Conservation (phyloP, 2,113 vertebrate genomes). For the Phrynosoma platyrhinos region DNA sequence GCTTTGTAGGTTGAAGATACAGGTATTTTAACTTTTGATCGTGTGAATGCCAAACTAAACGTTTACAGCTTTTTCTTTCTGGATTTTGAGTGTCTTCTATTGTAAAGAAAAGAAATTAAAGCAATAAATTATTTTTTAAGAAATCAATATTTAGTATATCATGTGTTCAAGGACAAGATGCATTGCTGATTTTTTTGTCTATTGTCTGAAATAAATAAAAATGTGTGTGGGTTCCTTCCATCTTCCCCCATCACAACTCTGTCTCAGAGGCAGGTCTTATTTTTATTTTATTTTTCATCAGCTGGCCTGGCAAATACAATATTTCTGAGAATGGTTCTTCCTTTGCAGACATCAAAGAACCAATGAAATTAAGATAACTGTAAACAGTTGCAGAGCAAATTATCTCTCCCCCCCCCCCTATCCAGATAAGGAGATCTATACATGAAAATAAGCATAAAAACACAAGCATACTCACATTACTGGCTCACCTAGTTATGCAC, state of each 20-base stretch:
- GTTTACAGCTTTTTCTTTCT: constrained; percentile 99
- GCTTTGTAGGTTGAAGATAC: constrained; percentile 85
- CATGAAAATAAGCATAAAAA: not conserved
- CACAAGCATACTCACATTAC: not conserved
- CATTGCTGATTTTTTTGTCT: constrained; percentile 89
- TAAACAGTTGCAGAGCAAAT: constrained; percentile 55
- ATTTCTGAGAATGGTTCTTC: constrained; percentile 73
- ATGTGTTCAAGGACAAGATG: constrained; percentile 93
- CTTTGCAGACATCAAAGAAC: constrained; percentile 74
- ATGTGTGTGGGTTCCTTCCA: constrained; percentile 49
- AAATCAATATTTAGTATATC: constrained; percentile 96
- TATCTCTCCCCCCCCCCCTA: too few relatives aligned
- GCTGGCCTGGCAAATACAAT: constrained; percentile 75
- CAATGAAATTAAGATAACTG: constrained; percentile 70
- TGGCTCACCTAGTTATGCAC: not conserved
- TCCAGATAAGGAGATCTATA: not conserved
- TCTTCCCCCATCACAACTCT: constrained; percentile 59
- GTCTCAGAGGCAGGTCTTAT: constrained; percentile 52
- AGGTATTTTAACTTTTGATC: constrained; percentile 90
- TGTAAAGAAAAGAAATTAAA: constrained; percentile 94
- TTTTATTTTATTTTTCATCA: constrained; percentile 50
- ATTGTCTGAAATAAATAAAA: constrained; percentile 76
- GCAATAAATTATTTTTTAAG: constrained; percentile 99
- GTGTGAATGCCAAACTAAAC: constrained; percentile 99
- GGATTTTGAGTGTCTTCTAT: constrained; percentile 96